Evolutionary conservation across 2,113 vertebrate species (phyloP).

Genomic region (Vanacampus margaritifer): DNA sequence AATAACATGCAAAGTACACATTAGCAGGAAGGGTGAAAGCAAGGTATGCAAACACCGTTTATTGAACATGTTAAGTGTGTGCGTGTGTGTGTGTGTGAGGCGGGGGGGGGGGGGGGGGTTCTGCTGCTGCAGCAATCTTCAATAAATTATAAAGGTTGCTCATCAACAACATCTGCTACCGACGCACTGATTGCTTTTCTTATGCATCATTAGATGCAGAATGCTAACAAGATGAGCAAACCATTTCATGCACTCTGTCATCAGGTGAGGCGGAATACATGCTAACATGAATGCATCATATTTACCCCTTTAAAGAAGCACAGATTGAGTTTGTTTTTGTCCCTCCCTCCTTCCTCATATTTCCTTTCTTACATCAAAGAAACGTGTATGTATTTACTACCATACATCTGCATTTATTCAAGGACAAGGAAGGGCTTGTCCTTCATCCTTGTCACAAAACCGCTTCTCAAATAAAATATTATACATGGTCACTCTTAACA

Average conservation of each 20-base stretch:
- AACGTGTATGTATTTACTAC: too few species aligned
- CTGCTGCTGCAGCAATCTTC: slow-evolving; percentile 40
- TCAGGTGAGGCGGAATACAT: slow-evolving; percentile 7
- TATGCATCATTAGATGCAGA: slow-evolving; percentile 59
- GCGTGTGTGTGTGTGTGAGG: slow-evolving; percentile 30
- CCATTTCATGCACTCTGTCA: slow-evolving; percentile 40
- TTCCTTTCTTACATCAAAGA: too few species aligned
- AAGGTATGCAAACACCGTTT: neutral
- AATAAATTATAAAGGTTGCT: slow-evolving; percentile 56
- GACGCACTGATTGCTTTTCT: slow-evolving; percentile 63
- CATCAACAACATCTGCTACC: slow-evolving; percentile 42
- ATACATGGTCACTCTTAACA: neutral
- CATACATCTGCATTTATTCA: slow-evolving; percentile 27
- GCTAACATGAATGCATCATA: neutral
- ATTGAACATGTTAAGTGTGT: neutral
- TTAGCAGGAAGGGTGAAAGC: neutral
- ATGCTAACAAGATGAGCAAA: slow-evolving; percentile 63
- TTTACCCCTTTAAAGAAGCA: too few species aligned
- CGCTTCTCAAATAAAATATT: neutral
- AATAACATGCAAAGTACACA: neutral
- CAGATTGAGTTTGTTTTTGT: too few species aligned
- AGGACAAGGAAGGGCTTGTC: slow-evolving; percentile 15
- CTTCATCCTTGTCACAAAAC: slow-evolving; percentile 21
- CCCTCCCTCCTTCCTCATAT: too few species aligned
- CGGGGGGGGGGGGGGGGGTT: too few species aligned